A percentile compares a stretch with the other conserved stretches of the same genome.
These are phyloP conservation scores for Leptobrachium ailaonicum DNA, from an alignment of 2,113 vertebrate species.

Conservation along the genomic window DNA sequence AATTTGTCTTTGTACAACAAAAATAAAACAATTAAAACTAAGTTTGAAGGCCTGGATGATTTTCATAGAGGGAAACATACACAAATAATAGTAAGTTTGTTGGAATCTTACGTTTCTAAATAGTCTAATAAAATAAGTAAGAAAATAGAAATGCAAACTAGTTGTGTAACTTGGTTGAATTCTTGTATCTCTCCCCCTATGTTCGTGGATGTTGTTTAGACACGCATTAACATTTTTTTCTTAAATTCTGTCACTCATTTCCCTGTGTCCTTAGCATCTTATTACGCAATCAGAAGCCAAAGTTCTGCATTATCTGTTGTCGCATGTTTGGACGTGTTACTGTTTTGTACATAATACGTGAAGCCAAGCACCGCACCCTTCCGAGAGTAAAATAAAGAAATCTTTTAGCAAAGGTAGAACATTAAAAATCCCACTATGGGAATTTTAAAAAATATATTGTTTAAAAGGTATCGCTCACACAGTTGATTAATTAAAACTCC, in stretches of 20 bases:
- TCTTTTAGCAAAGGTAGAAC: constrained; percentile 9
- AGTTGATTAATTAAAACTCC: too few relatives aligned
- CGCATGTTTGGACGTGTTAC: constrained; percentile 39
- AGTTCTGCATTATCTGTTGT: constrained; percentile 40
- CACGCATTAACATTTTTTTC: constrained; percentile 59
- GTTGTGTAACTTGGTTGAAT: not conserved
- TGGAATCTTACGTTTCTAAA: too few relatives aligned
- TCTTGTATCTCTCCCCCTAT: not conserved
- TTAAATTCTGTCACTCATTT: constrained; percentile 61
- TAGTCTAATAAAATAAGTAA: too few relatives aligned
- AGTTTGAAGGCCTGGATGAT: too few relatives aligned
- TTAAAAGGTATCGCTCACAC: too few relatives aligned
- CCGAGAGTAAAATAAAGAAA: constrained; percentile 4
- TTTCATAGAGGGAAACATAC: too few relatives aligned
- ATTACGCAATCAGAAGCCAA: constrained; percentile 48
- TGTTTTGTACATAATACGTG: constrained; percentile 31
- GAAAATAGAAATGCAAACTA: too few relatives aligned
- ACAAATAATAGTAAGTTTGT: too few relatives aligned
- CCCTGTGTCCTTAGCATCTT: constrained; percentile 67
- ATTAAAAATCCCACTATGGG: not conserved
- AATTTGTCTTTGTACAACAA: too few relatives aligned
- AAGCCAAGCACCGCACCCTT: constrained; percentile 40
- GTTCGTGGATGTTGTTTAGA: constrained; percentile 60
- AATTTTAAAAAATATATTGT: not conserved
- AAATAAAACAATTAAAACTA: too few relatives aligned